These are phyloP conservation scores for Acestrorhynchus altus DNA, from an alignment of 2,797 vertebrate genomes.

Conservation along the genomic window DNA sequence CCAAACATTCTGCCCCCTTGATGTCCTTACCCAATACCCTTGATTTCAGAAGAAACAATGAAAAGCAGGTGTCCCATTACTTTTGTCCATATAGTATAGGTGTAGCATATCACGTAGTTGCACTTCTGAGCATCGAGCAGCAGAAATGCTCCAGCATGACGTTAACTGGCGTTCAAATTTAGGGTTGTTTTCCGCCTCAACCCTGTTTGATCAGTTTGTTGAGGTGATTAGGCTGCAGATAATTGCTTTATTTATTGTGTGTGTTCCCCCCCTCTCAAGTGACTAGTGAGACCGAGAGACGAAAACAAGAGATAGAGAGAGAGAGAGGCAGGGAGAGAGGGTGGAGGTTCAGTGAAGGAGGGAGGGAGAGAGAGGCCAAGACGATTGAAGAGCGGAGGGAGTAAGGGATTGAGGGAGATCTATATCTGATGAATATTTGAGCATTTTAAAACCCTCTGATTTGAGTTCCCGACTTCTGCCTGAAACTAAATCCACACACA, in stretches of 20 bases:
- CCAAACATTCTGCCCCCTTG: too few relatives aligned
- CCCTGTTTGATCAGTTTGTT: conserved; percentile 32
- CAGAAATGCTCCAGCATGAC: too few relatives aligned
- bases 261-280: conserved; percentile 23
- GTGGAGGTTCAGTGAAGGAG: conserved; percentile 26
- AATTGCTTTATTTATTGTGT: conserved; percentile 70
- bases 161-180: too few relatives aligned
- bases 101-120: too few relatives aligned
- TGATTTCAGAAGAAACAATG: too few relatives aligned
- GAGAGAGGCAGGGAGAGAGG: conserved; percentile 3
- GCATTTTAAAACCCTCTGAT: conserved; percentile 73
- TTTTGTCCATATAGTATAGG: too few relatives aligned
- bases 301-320: conserved; percentile 26
- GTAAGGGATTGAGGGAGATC: conserved; percentile 72
- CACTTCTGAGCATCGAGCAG: too few relatives aligned
- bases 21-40: too few relatives aligned
- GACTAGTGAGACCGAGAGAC: conserved; percentile 27
- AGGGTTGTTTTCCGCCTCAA: too few relatives aligned
- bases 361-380: conserved; percentile 51
- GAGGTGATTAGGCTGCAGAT: conserved; percentile 14
- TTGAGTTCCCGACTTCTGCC: conserved; percentile 67
- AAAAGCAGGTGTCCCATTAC: too few relatives aligned
- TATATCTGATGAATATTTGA: conserved; percentile 79
- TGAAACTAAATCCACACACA: conserved; percentile 60
- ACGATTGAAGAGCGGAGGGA: conserved; percentile 64